These are phyloP conservation scores for Tanypteryx hageni DNA, from an alignment of 2,888 invertebrate species.

Conservation along the genomic window DNA sequence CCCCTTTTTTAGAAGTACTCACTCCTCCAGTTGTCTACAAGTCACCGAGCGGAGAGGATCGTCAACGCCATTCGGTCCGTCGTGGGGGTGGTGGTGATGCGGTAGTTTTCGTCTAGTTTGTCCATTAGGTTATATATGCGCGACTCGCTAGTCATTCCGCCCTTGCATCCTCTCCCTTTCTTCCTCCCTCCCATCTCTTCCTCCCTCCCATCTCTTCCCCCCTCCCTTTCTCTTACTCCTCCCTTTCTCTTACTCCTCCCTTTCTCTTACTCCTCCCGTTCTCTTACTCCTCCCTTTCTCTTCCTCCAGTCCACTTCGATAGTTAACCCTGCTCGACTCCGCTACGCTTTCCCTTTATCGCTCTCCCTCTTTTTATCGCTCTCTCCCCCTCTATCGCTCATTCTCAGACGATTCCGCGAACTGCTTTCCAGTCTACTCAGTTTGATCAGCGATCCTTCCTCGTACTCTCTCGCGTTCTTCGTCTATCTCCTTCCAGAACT, in stretches of 20 bases:
- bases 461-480: no score
- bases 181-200: background rate
- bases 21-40: background rate
- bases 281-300: background rate
- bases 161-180: background rate
- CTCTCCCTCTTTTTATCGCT: background rate
- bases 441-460: background rate
- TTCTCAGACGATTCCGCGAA: background rate
- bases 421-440: background rate
- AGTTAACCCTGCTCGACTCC: background rate
- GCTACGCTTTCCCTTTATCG: background rate
- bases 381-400: background rate
- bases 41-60: slow-evolving; percentile 3
- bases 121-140: background rate
- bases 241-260: background rate
- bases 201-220: background rate
- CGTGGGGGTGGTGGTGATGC: background rate
- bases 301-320: background rate
- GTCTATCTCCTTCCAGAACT: background rate
- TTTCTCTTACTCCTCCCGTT: background rate
- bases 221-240: no score
- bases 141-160: background rate
- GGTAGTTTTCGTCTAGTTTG: background rate
- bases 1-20: background rate
- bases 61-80: background rate